phyloP scores from a whole-genome alignment of 2,113 vertebrate genomes.

The Melanotaenia duboulayi region DNA sequence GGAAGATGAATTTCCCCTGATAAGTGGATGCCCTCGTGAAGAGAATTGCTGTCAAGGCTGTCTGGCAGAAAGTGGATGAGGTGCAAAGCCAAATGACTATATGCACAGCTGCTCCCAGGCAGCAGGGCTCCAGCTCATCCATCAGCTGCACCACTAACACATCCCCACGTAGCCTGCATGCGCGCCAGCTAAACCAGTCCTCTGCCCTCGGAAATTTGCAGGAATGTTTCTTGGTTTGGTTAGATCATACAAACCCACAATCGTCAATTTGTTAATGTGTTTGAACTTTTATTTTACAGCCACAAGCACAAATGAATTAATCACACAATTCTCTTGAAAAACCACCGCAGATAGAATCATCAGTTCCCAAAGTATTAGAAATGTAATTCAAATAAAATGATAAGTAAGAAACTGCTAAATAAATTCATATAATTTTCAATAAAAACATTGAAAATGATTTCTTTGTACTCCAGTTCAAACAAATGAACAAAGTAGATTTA shows the following conservation, averaged over 20 bases:
- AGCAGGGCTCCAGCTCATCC: conserved; percentile 57
- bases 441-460: background rate
- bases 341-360: background rate
- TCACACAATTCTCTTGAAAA: background rate
- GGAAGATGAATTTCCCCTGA: conserved; percentile 60
- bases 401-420: background rate
- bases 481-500: too few species aligned
- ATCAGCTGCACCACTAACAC: conserved; percentile 45
- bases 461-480: too few species aligned
- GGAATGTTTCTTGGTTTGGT: background rate
- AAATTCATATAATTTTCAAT: background rate
- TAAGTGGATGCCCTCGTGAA: conserved; percentile 55
- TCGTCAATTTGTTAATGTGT: background rate
- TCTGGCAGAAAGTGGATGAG: conserved; percentile 66
- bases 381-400: too few species aligned
- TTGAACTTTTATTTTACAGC: too few species aligned
- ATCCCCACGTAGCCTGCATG: conserved; percentile 12
- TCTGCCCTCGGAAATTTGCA: conserved; percentile 1
- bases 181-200: conserved; percentile 20
- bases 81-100: conserved; percentile 60
- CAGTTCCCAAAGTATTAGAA: background rate
- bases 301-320: background rate
- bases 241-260: conserved; percentile 8
- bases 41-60: conserved; percentile 57
- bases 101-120: conserved; percentile 67